Conservation (phyloP, 1,140 invertebrate species). For the Ceratina calcarata region DNA sequence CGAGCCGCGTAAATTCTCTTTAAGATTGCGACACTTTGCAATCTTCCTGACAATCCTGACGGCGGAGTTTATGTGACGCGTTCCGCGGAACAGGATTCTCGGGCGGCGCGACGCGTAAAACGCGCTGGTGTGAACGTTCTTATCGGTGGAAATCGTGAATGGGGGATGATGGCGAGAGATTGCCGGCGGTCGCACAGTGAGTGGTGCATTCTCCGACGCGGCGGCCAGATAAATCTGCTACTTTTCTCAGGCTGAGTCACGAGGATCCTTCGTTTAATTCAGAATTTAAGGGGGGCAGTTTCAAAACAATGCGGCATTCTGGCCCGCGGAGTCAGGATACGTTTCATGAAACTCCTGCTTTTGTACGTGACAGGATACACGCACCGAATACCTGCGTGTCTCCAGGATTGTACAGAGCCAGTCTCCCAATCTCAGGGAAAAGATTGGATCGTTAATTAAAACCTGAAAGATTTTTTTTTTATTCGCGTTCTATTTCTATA, state of each 20-base stretch:
- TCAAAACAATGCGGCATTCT: constrained; percentile 39
- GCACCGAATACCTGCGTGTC: background rate
- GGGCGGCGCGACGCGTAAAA: background rate
- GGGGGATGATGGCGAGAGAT: constrained; percentile 42
- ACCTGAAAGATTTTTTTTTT: background rate
- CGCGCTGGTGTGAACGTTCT: constrained; percentile 22
- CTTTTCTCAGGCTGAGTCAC: constrained; percentile 41
- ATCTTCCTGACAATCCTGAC: background rate
- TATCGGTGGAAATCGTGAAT: constrained; percentile 43
- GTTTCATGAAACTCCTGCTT: constrained; percentile 29
- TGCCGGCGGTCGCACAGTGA: constrained; percentile 32
- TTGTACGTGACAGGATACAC: constrained; percentile 20
- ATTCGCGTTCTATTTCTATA: no score
- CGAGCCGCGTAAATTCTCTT: no score
- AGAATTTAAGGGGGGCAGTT: background rate
- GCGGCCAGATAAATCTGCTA: constrained; percentile 39
- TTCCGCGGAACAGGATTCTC: background rate
- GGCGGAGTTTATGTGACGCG: background rate
- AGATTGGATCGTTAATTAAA: background rate
- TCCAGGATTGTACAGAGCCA: background rate
- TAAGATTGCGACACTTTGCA: background rate
- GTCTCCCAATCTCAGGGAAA: background rate
- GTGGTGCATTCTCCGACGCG: constrained; percentile 26
- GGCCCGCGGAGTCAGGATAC: constrained; percentile 20
- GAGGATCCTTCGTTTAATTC: constrained; percentile 26